Base-by-base conservation (phyloP, 2,797 vertebrate genomes). In the Phataginus tetradactyla region DNA sequence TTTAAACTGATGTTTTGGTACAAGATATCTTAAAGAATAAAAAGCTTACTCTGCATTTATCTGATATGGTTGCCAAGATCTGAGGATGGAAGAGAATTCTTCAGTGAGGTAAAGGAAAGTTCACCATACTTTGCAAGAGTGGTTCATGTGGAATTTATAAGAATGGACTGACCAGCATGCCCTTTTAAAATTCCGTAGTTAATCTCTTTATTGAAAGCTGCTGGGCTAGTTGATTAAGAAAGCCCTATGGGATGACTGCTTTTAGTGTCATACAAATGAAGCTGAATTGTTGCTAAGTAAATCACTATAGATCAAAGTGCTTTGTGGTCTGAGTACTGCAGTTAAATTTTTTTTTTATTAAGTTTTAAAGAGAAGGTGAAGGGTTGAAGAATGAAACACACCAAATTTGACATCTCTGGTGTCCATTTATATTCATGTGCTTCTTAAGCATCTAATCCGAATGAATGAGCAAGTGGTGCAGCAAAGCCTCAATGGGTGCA, bases 121-220 rank as follows among this genome's bases (percentile, higher is more conserved):
- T 95, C 93, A 96, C 71, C 74, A 84, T 27, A 78, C 86, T 93
- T 88, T 96, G 84, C 91, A 74, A 75, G 91, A 91, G 66, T 94
- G 49, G 92, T 84, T 98, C 94, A 87, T 78, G 97, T 98, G 83
- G 75, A 96, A 97, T 95, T 94, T 92, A 94, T 86, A 97, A 87
- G 91, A 89, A 97, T 95, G 79, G 32, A 66, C 5, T 95, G 96
- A 90, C 91, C 97, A 49, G 64, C 89, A 11, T 97, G 92, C 96
- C 95, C 93, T 97, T 92, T 97, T 93, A 98, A 91, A 97, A 96
- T 90, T 95, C 97, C 96, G 18, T 66, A 94, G 72, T 94, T 86
- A 95, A 98, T 97, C 72, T 93, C 68, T 94, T 97, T 96, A 95
- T 97, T 98, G 95, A 98, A 97, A 88, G 84, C 95, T 98, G 86